Evolutionary conservation across 2,888 invertebrate genomes (phyloP), one percentile per base, ranked within the genome.

Genomic region (Luperina nickerlii): DNA sequence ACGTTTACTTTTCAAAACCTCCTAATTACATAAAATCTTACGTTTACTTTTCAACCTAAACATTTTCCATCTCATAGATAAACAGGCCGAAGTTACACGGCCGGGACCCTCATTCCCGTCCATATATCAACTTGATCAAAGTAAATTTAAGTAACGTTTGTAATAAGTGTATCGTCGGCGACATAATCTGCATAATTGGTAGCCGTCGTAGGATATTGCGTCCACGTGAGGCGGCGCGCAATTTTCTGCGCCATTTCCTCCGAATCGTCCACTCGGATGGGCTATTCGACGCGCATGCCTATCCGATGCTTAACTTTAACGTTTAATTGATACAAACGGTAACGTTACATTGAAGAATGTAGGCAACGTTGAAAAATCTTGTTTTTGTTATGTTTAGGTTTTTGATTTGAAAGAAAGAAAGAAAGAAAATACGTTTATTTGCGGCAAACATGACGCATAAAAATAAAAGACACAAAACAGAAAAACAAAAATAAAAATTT

Each of bases 231-330:
- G 93, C 93, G 93, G 94, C 92, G 94, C 92, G 95, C 96, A 97
- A 97, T 97, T 97, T 97, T 97, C 96, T 94, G 95, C 96, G 95
- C 96, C 96, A 96, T 97, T 96, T 96, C 96, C 96, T 94, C 89
- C 81, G 92, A 94, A 94, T 94, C 95, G 95, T 93, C 94, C 94
- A 92, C 92, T 92, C 92, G 91, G 92, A 93, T 93, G 91, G 92
- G 85, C 89, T 90, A 93, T 93, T 91, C 92, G 92, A 92, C 69
- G 86, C 92, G 92, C 91, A 88, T 91, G 91, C 91, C 93, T 93
- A 90, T 90, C 90, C 91, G 82, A 89, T 89, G 87, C 90, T 92
- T 92, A 91, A 91, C 90, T 92, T 91, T 91, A 89, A 93, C 92
- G 93, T 88, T 92, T 93, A 94, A 95, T 94, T 95, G 94, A 94